Conservation (phyloP, 2,888 invertebrate species). For the Andrena camellia region DNA sequence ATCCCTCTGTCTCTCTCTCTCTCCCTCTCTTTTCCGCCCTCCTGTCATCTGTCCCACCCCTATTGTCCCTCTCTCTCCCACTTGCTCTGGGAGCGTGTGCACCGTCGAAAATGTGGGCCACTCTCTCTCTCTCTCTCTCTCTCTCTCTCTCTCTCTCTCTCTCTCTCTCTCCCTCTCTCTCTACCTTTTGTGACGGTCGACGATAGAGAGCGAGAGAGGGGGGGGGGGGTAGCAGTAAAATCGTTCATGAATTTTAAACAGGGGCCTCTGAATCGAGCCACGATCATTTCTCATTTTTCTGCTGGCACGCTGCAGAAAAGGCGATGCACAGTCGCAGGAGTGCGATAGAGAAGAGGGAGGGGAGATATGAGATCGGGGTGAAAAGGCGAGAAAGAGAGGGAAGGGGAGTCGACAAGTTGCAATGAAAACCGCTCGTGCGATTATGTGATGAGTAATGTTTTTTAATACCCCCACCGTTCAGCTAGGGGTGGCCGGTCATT, state of each 20-base stretch:
- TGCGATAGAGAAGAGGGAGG: conserved; percentile 49
- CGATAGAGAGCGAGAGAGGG: conserved; percentile 52
- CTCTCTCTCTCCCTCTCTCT: too few relatives aligned
- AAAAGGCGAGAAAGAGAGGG: conserved; percentile 34
- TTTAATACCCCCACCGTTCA: conserved; percentile 81
- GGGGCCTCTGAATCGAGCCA: conserved; percentile 79
- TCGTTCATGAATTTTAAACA: conserved; percentile 85
- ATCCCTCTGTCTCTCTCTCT: conserved; percentile 10
- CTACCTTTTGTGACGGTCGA: conserved; percentile 74
- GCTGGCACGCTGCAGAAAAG: conserved; percentile 69
- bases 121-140: conserved; percentile 38
- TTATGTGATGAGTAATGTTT: conserved; percentile 86
- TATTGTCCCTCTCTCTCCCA: neutral
- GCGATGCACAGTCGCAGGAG: conserved; percentile 33
- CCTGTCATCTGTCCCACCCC: neutral
- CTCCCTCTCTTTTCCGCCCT: neutral
- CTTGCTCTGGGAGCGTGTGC: conserved; percentile 3
- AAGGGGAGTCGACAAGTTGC: conserved; percentile 51
- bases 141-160: conserved; percentile 49
- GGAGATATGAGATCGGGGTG: conserved; percentile 12
- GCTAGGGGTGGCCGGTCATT: conserved; percentile 69
- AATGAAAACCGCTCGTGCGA: conserved; percentile 74
- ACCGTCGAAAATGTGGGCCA: conserved; percentile 67
- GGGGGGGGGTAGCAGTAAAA: conserved; percentile 79
- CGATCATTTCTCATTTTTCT: conserved; percentile 84